Evolutionary conservation across 2,888 invertebrate species (phyloP), one percentile per base, ranked within the genome.

Genomic region (Chironomus riparius): DNA sequence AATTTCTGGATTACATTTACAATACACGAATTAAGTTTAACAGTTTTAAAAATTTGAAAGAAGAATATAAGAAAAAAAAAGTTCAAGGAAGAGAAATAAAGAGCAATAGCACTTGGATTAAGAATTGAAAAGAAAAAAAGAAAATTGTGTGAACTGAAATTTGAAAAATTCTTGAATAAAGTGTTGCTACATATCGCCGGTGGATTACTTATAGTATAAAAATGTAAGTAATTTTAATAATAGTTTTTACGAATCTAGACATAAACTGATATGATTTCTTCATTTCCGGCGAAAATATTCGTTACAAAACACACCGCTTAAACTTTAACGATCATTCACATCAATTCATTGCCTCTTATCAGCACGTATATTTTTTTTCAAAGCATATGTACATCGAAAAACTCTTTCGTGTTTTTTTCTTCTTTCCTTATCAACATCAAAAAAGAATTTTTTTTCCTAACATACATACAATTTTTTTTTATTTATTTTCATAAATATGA

Each of bases 251-350:
- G 47, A 71, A 24, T 12, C 18, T 70, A 70, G 13, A 22, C 50
- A 13, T 1, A 6, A 24, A 71, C 47, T 21, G 73, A 73, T 62
- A 74, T 74, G 65, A 74, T 68, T 74, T 74, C 65, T 68, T 74
- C 74, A 68, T 62, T 74, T 74, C 74, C 74, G 74, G 74, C 68
- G 74, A 22, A 47, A 74, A 74, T 74, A 61, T 74, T 68, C 74
- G 74, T 74, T 74, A 68, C 65, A 68, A 38, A 38, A 50, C 56
- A 65, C 65, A 24, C 13, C 65, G 22, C 12, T 24, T 21, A 21
- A 24, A 13, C n/a, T 65, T 65, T 21, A 65, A 65, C 65, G 65
- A 65, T 65, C 65, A 65, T 65, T 65, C 65, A 65, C 65, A 24
- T 65, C 65, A 65, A 65, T 65, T 65, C 24, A 65, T 24, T 65